Evolutionary conservation across 2,888 invertebrate genomes (phyloP), one percentile per base, ranked within the genome.

Genomic region (Caenorhabditis angaria): DNA sequence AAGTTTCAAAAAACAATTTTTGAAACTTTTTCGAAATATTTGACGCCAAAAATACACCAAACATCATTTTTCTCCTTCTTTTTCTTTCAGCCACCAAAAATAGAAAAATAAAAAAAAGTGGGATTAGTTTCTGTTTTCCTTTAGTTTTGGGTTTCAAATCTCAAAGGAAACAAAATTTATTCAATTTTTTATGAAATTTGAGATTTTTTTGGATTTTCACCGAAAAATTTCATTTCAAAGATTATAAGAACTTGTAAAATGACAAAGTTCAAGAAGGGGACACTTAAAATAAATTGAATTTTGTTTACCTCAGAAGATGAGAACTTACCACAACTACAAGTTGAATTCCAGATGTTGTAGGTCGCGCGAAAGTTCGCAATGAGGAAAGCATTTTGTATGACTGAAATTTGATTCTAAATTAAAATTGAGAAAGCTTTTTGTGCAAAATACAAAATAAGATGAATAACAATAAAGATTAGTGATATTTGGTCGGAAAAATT

Each of bases 271-370:
- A 60, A 50, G 20, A n/a, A 61, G 48, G 10, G 22, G 3, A 51
- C 51, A 3, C 51, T 24, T 22, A 48, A 48, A 14, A 20, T n/a
- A 51, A 51, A 51, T 8, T 12, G 10, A 51, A 24, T 8, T 41
- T 2, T 41, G 41, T 41, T 51, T 51, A n/a, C n/a, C n/a, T n/a
- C n/a, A n/a, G 50, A 12, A 32, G 10, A 18, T 41, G 22, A 20
- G 5, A 57, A 71, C 71, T 66, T 29, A 71, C 71, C 62, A 66
- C 71, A 12, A 71, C 71, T 22, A 71, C 71, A 28, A 71, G 66
- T 57, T 66, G 66, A 24, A 66, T 63, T 8, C 71, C 65, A 14
- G 32, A 60, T 20, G 66, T 24, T n/a, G 71, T 71, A 32, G 71
- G 62, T 56, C 66, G 71, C 1, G 71, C 71, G 22, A 66, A 71